Percentiles rank a stretch among this genome's conserved stretches.
Conservation (phyloP, 2,797 vertebrate genomes). For the Diplodus sargus region DNA sequence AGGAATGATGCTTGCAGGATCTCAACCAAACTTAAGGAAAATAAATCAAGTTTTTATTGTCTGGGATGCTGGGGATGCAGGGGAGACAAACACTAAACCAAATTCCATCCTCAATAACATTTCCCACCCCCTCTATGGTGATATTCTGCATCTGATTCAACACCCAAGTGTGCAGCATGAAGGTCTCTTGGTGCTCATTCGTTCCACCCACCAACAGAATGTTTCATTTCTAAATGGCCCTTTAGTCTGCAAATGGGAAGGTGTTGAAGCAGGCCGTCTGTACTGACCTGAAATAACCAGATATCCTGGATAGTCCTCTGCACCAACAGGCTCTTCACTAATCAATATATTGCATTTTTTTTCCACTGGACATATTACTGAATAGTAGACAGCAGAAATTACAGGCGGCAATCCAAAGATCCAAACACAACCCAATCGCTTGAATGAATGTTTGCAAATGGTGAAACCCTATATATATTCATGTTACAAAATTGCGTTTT, state of each 20-base stretch:
- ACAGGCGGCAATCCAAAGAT: too few relatives aligned
- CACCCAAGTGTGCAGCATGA: conserved; percentile 47
- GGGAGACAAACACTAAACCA: conserved; percentile 34
- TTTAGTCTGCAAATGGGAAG: conserved; percentile 36
- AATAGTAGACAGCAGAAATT: not conserved
- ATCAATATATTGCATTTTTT: conserved; percentile 21
- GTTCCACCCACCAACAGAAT: conserved; percentile 58
- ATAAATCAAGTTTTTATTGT: not conserved
- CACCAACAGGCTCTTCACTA: not conserved
- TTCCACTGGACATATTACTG: conserved; percentile 6
- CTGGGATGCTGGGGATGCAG: conserved; percentile 29
- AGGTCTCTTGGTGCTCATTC: conserved; percentile 58
- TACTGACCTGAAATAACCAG: conserved; percentile 30
- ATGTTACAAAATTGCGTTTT: too few relatives aligned
- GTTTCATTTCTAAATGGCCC: conserved; percentile 41
- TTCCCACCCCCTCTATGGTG: conserved; percentile 33
- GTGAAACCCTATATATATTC: too few relatives aligned
- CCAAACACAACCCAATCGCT: too few relatives aligned
- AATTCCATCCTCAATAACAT: conserved; percentile 44
- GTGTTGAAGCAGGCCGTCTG: conserved; percentile 27
- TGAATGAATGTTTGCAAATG: too few relatives aligned
- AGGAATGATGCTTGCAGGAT: conserved; percentile 31
- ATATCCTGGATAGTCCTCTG: conserved; percentile 23
- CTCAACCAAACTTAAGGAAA: conserved; percentile 21
- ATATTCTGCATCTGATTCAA: conserved; percentile 49